Evolutionary conservation across 1,140 invertebrate species (phyloP), one percentile per base, ranked within the genome.

Genomic region (Brevipalpus yothersi): DNA sequence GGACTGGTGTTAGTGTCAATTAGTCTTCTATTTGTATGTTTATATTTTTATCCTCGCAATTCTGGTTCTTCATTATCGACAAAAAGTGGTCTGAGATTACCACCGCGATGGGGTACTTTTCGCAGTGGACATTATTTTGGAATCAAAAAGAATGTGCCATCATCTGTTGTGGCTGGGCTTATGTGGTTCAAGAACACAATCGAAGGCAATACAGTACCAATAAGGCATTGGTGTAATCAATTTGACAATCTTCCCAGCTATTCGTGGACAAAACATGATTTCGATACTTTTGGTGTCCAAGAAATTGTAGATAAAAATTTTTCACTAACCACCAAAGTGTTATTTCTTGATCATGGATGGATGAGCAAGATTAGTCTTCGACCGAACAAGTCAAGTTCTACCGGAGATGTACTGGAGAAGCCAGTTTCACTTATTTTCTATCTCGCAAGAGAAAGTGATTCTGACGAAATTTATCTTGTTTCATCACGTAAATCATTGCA

Each of bases 141-240:
- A 0, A 71, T 97, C 65, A 89, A 90, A 71, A 88, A 84, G 2
- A 74, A 90, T 63, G 84, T 87, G 68, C 83, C 86, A 0, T 73
- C 82, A 56, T 94, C 92, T 0, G 76, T 89, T 10, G 79, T 91
- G 0, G 82, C 87, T 68, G 93, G 91, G 42, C 71, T 98, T 1
- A 95, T 98, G 90, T 98, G 94, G 94, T 92, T 87, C 63, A 80
- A 86, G 0, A 79, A 78, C 58, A 72, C 76, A 64, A 69, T 81
- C 15, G 60, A 57, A 4, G 58, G 60, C 19, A 59, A 62, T 53
- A 53, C 39, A 3, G 15, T 68, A 66, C 41, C 67, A 56, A 60
- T 70, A 66, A 82, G 90, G 54, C 91, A 96, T 70, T 92, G 84
- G 85, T 96, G 92, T 72, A 82, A 92, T 62, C 86, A 93, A 70